phyloP scores from a whole-genome alignment of 2,797 vertebrate genomes.

The Leucoraja ocellata region DNA sequence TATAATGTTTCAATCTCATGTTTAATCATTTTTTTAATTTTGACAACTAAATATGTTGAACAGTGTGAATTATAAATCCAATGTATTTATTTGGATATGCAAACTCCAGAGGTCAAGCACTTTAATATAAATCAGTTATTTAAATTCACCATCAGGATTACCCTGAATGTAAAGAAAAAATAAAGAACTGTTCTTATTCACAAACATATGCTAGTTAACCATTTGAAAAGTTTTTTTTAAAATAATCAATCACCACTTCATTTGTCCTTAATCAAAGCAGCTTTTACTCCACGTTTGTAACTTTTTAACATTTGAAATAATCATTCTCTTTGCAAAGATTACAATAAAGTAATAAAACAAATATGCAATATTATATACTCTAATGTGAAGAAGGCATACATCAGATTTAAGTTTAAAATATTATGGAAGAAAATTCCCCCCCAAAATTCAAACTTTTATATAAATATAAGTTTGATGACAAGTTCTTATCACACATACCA shows the following conservation, averaged over 20 bases:
- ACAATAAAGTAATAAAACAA: neutral
- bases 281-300: neutral
- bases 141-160: neutral
- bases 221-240: no score
- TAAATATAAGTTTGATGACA: neutral
- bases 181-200: neutral
- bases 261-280: neutral
- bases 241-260: neutral
- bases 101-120: neutral
- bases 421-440: neutral
- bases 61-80: neutral
- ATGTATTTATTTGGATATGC: neutral
- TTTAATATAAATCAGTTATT: neutral
- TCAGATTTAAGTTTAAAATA: neutral
- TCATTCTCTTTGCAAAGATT: neutral
- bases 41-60: neutral
- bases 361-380: neutral
- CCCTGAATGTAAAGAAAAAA: no score
- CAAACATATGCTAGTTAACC: neutral
- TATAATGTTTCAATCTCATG: no score
- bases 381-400: neutral
- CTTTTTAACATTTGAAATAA: neutral
- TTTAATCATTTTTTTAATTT: no score
- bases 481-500: neutral
- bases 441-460: neutral